phyloP scores from a whole-genome alignment of 2,888 invertebrate species.

The Pyralis farinalis region DNA sequence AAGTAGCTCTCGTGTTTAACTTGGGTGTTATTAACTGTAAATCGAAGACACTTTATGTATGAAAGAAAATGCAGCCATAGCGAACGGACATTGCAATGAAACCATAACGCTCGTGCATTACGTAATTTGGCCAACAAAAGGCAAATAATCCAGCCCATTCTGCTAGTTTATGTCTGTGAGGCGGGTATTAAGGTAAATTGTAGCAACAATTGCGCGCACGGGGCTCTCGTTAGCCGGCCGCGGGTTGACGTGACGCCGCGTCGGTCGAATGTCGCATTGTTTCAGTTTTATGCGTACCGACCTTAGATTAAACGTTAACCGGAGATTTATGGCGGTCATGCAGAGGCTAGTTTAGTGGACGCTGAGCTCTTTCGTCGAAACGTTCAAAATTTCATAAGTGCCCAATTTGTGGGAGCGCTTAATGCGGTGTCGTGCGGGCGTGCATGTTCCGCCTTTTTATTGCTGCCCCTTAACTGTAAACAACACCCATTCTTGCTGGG shows the following conservation, averaged over 20 bases:
- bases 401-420: constrained; percentile 71
- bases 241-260: constrained; percentile 54
- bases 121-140: constrained; percentile 70
- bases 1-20: constrained; percentile 37
- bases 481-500: constrained; percentile 67
- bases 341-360: constrained; percentile 57
- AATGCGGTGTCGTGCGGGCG: constrained; percentile 68
- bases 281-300: constrained; percentile 68
- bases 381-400: constrained; percentile 70
- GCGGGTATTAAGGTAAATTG: constrained; percentile 75
- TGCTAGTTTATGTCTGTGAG: constrained; percentile 68
- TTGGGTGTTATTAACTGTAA: constrained; percentile 24
- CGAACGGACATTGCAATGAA: constrained; percentile 48
- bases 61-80: constrained; percentile 23
- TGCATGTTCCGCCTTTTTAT: constrained; percentile 77
- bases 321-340: constrained; percentile 69
- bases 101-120: constrained; percentile 62
- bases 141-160: constrained; percentile 63
- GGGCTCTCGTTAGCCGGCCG: constrained; percentile 68
- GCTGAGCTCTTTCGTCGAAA: constrained; percentile 65
- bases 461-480: constrained; percentile 76
- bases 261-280: constrained; percentile 69
- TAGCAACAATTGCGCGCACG: constrained; percentile 72
- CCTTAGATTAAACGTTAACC: constrained; percentile 71
- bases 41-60: constrained; percentile 9